Base-by-base conservation (phyloP, 1,140 invertebrate genomes). In the Archivesica marissinica region DNA sequence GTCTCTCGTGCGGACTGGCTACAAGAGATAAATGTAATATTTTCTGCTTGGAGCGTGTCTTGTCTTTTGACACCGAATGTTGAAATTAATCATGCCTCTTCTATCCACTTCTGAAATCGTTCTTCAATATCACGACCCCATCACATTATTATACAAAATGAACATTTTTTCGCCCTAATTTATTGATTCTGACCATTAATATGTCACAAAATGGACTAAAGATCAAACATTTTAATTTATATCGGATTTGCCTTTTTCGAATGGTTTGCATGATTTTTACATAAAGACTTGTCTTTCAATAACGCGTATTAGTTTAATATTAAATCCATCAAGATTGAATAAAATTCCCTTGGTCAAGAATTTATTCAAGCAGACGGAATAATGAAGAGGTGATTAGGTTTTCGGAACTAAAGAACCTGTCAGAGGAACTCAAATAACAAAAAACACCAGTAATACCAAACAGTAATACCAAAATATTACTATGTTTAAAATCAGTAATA, bases 141-240 rank as follows among this genome's bases (percentile, higher is more conserved):
- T 44, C 59, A 47, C 61, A n/a, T 47, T 47, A 79, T 79, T 79
- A 79, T 61, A 79, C 54, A 79, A 66, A 79, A 66, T 79, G 44
- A 64, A 77, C 75, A 77, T 61, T 61, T 59, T 38, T 38, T 59
- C 54, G 11, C 13, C 54, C 35, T 77, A 77, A 77, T 77, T 44
- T 33, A 77, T 77, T 59, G 75, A 59, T 72, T 59, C n/a, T 77
- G 75, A 44, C 54, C 52, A 30, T 61, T 66, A 66, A 66, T 68
- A 80, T 68, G 30, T 80, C 44, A 20, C 25, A 50, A 35, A n/a
- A 72, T 72, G 38, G 50, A 72, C 28, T 72, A 3, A 2, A 81
- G 41, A 68, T 81, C 79, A 81, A 81, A 81, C 68, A 52, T 3
- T 81, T 81, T 56, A 81, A 81, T 81, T 81, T 81, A 81, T 81